Evolutionary conservation across 2,888 invertebrate genomes (phyloP), one percentile per base, ranked within the genome.

Genomic region (Zeuzera pyrina): DNA sequence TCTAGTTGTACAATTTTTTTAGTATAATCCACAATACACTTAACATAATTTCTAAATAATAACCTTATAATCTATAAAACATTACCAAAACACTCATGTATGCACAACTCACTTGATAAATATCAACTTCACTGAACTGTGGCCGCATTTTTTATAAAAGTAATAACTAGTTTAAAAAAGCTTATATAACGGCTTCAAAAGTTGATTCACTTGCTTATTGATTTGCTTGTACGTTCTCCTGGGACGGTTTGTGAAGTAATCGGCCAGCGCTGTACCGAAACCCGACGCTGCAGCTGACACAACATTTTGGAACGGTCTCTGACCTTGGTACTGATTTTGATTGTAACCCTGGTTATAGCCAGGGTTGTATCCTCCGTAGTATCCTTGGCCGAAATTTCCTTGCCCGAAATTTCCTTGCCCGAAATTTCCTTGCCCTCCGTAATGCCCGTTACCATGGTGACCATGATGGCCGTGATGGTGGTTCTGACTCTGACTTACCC

Each of bases 211-310:
- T 51, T 67, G 63, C 46, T 52, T 67, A 42, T 74, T 73, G 29
- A 79, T 60, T 36, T 76, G 61, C 28, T 62, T 68, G 38, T 76
- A 71, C 1, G 66, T 61, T 39, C 58, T 65, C 1, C 78, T 78
- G 28, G 67, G 58, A 15, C 39, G 70, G 42, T 61, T 42, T 23
- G 79, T 54, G n/a, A n/a, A n/a, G 57, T 74, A 64, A 41, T 81
- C 84, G 10, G 85, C 83, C 3, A 87, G 56, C 1, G 83, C 85
- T 3, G 74, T 63, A 16, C 86, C 86, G 6, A 87, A 63, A n/a
- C 84, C 84, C 31, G 86, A 84, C 0, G 85, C 81, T 5, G 85
- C 79, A 0, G 78, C 65, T 0, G 74, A 67, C 2, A 77, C 62
- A 0, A 58, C 69, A 26, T 57, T 61, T 38, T 71, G 70, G 22